A percentile compares a stretch with the other conserved stretches of the same genome.
These are phyloP conservation scores for Myrmecobius fasciatus DNA, from an alignment of 2,113 vertebrate genomes.

Conservation along the genomic window DNA sequence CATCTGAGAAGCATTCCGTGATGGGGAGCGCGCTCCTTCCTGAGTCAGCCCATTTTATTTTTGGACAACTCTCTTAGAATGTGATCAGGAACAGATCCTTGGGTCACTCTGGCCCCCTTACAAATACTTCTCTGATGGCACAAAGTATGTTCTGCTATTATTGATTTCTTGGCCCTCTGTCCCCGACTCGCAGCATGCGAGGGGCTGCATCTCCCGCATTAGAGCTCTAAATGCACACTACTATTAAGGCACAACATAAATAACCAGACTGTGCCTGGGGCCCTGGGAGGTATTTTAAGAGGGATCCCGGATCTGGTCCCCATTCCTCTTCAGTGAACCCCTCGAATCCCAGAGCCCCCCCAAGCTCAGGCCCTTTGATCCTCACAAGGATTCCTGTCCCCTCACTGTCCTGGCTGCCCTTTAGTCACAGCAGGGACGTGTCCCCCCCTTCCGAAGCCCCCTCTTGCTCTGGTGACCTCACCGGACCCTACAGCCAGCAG, in stretches of 20 bases:
- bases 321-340: not conserved
- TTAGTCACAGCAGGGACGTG: not conserved
- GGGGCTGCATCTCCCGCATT: not conserved
- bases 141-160: not conserved
- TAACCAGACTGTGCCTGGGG: not conserved
- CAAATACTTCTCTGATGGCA: not conserved
- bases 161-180: not conserved
- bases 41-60: not conserved
- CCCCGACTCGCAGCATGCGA: not conserved
- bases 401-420: not conserved
- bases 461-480: slow-evolving; percentile 34
- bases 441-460: not conserved
- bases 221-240: too few relatives aligned
- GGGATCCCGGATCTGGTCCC: not conserved
- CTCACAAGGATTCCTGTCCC: not conserved
- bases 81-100: not conserved
- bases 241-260: not conserved
- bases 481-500: slow-evolving; percentile 23
- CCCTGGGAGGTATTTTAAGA: not conserved
- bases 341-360: not conserved
- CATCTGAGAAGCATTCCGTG: not conserved
- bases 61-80: not conserved
- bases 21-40: not conserved
- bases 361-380: not conserved
- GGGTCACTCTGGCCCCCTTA: not conserved